Evolutionary conservation across 2,797 vertebrate genomes (phyloP), one percentile per base, ranked within the genome.

Genomic region (Ptychadena robeensis): DNA sequence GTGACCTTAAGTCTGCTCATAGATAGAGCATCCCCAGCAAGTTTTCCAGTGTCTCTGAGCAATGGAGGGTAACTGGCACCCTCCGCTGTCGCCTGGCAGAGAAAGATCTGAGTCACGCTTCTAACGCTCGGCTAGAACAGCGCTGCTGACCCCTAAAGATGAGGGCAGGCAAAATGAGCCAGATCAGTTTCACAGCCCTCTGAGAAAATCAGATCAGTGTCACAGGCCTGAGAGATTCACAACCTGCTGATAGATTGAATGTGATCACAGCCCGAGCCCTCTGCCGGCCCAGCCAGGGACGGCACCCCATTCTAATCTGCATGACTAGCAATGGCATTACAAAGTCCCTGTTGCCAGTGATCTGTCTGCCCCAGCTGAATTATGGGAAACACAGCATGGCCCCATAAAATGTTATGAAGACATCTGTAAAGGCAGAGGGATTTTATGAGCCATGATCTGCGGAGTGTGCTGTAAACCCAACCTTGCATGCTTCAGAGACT

Each of bases 341-440:
- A 28, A 73, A 75, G 82, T 76, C 82, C 82, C 82, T 80, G 83
- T 81, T 85, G 78, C 83, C 69, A 81, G 72, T 48, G 78, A 80
- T 86, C 80, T 80, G 53, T 79, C 80, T 85, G 85, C 83, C 87
- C 86, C 78, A 77, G 65, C 72, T 90, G 90, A 90, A 86, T 91
- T 89, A 91, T 86, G 83, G 89, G 83, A 87, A 85, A 88, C 73
- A 65, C 85, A 81, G 86, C 80, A 86, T 86, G 86, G 87, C 88
- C 87, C 90, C 86, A 34, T 91, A 91, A 91, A 90, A 88, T 89
- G 87, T 91, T 88, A 91, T 87, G 90, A 90, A 91, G 90, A 92
- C 91, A 91, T 91, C 89, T 90, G 91, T 91, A 91, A 90, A 86
- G 83, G 87, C 86, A 88, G 86, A 86, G 89, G 90, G 87, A 86